These are phyloP conservation scores for Microctenopoma steveboyesi DNA, from an alignment of 2,797 vertebrate species.

Conservation along the genomic window DNA sequence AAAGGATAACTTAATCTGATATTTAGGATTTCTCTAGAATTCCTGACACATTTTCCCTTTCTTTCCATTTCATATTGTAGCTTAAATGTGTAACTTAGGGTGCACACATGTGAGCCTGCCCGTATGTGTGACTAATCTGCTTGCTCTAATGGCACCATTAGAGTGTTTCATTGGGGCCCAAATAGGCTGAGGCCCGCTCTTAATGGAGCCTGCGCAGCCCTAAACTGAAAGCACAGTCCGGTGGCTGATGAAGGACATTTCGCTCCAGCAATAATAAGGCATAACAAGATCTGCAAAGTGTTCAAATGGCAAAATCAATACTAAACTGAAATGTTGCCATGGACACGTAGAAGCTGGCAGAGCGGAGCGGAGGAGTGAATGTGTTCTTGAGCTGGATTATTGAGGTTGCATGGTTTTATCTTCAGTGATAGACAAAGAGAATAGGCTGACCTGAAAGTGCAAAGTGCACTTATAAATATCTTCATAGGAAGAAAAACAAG, in stretches of 20 bases:
- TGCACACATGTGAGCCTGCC: slow-evolving; percentile 19
- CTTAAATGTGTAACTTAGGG: slow-evolving; percentile 16
- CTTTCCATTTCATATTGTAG: slow-evolving; percentile 7
- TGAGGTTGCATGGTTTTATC: slow-evolving; percentile 43
- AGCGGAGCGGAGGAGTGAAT: slow-evolving; percentile 48
- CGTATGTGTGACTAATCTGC: slow-evolving; percentile 60
- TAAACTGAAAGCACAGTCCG: slow-evolving; percentile 52
- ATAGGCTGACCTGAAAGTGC: slow-evolving; percentile 18
- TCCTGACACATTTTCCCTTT: slow-evolving; percentile 1
- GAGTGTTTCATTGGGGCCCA: slow-evolving; percentile 57
- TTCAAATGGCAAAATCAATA: slow-evolving; percentile 78
- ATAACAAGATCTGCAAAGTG: slow-evolving; percentile 79
- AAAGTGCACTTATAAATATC: slow-evolving; percentile 4
- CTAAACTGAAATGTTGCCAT: slow-evolving; percentile 76
- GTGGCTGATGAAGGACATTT: slow-evolving; percentile 65
- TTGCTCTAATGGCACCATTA: slow-evolving; percentile 73
- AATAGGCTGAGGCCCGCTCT: slow-evolving; percentile 60
- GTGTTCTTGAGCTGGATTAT: slow-evolving; percentile 24
- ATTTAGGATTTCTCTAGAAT: slow-evolving; percentile 4
- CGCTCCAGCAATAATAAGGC: slow-evolving; percentile 64
- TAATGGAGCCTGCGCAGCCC: slow-evolving; percentile 64
- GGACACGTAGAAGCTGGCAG: slow-evolving; percentile 56
- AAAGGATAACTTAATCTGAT: background rate
- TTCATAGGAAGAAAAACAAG: background rate
- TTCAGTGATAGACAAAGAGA: slow-evolving; percentile 40